These are phyloP conservation scores for Falco cherrug DNA, from an alignment of 2,797 vertebrate species.

Conservation along the genomic window DNA sequence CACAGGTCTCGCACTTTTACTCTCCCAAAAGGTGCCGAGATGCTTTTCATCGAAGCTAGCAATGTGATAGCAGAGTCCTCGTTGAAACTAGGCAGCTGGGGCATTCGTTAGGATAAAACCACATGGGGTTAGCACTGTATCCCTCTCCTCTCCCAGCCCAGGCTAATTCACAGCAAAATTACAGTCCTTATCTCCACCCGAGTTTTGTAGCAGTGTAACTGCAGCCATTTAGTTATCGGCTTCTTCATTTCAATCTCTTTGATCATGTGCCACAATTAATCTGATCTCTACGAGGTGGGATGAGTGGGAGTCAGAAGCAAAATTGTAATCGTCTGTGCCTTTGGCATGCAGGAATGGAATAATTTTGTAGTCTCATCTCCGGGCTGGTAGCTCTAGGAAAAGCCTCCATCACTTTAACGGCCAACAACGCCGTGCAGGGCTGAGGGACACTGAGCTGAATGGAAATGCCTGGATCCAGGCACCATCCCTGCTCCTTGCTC, in stretches of 20 bases:
- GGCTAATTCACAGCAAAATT: neutral
- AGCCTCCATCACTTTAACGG: neutral
- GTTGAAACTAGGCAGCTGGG: neutral
- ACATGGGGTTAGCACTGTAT: fast-evolving
- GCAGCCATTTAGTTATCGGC: neutral
- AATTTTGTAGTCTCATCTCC: neutral
- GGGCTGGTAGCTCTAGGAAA: neutral
- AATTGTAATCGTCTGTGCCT: constrained; percentile 33
- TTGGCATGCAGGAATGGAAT: neutral
- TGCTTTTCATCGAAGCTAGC: neutral
- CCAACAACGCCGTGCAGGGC: fast-evolving
- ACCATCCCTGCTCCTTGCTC: neutral
- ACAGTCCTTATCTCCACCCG: neutral
- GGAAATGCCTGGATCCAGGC: neutral
- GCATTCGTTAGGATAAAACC: neutral
- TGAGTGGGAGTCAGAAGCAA: constrained; percentile 50
- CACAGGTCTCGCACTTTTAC: neutral
- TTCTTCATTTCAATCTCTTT: constrained; percentile 22
- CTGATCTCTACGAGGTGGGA: constrained; percentile 1
- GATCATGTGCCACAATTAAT: constrained; percentile 12
- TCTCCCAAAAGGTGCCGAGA: neutral
- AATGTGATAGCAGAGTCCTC: neutral
- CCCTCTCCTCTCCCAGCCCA: fast-evolving
- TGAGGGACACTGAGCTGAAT: neutral
- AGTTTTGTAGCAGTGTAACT: neutral